A percentile compares a stretch with the other conserved stretches of the same genome.
These are phyloP conservation scores for Pseudomyrmex cubaensis DNA, from an alignment of 1,140 invertebrate genomes.

Conservation along the genomic window DNA sequence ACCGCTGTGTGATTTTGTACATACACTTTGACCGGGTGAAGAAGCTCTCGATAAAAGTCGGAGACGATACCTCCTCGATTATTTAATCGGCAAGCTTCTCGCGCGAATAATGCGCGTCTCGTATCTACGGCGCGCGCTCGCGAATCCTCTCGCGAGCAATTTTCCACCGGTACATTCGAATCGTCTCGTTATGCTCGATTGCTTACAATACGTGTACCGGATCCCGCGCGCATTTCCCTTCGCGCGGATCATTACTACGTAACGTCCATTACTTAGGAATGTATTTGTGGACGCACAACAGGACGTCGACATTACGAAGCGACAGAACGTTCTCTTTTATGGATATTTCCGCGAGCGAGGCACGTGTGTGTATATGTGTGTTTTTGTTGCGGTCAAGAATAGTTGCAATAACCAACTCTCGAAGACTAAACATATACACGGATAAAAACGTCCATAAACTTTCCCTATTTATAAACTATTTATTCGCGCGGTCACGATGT, in stretches of 20 bases:
- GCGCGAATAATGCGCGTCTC: slow-evolving; percentile 36
- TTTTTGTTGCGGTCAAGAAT: slow-evolving; percentile 36
- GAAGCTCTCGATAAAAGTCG: slow-evolving; percentile 51
- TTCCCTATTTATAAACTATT: slow-evolving; percentile 33
- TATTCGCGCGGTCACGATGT: neutral
- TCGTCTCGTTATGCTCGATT: slow-evolving; percentile 43
- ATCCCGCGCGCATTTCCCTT: slow-evolving; percentile 19
- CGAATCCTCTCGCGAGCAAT: slow-evolving; percentile 12
- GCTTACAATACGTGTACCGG: slow-evolving; percentile 34
- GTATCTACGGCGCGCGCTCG: neutral
- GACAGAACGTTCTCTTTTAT: slow-evolving; percentile 39
- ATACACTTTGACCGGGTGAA: slow-evolving; percentile 27
- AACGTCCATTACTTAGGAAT: slow-evolving; percentile 57
- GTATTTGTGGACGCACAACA: slow-evolving; percentile 49
- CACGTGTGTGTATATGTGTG: neutral
- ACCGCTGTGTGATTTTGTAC: slow-evolving; percentile 20
- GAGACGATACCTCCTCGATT: slow-evolving; percentile 36
- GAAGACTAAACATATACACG: slow-evolving; percentile 1
- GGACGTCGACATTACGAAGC: slow-evolving; percentile 42
- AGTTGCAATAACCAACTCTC: slow-evolving; percentile 31
- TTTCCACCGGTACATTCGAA: slow-evolving; percentile 16
- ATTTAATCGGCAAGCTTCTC: slow-evolving; percentile 44
- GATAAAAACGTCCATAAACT: slow-evolving; percentile 46
- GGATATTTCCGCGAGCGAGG: slow-evolving; percentile 24
- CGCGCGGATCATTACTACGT: slow-evolving; percentile 31